Base-by-base conservation (phyloP, 2,888 invertebrate genomes). In the Nowickia ferox region DNA sequence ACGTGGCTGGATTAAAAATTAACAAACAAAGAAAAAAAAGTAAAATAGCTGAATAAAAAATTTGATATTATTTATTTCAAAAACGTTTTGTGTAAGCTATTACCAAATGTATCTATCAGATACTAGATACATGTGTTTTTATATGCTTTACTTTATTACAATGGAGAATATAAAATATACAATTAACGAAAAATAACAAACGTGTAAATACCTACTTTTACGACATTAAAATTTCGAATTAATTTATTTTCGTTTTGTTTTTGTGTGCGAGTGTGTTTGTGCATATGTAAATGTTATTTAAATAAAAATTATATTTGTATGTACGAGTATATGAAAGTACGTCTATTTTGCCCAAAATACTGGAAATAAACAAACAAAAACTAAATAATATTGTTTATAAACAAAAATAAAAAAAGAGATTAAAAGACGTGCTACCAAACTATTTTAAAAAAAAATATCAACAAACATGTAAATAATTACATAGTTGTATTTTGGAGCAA, bases 71-170 rank as follows among this genome's bases (percentile, higher is more conserved):
- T 53, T 57, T 61, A 82, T 86, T 86, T 71, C 48, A 42, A 22
- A 78, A 83, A 83, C 79, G 83, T 79, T 69, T 75, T 22, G 40
- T 69, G 44, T 53, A 40, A 8, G n/a, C 51, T 75, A 48, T 76
- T 79, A 83, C 59, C 75, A 59, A 86, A 82, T 66, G 66, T 83
- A 76, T 85, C 82, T 78, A 61, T 71, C 69, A 69, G 78, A 78
- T 85, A 82, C 68, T 40, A 78, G 57, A 74, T 83, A 82, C 79
- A 83, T 82, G 75, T 75, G 78, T 69, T 82, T 78, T 30, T 30
- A 6, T 44, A 40, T 65, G 48, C 59, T 66, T 42, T 57, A 65
- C 13, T 61, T n/a, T n/a, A n/a, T n/a, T 66, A 44, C 30, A 68
- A 48, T 53, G 51, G 19, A 80, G n/a, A 74, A 59, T 66, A 42